phyloP scores from a whole-genome alignment of 2,797 vertebrate species.

The Halcyon leucocephala region DNA sequence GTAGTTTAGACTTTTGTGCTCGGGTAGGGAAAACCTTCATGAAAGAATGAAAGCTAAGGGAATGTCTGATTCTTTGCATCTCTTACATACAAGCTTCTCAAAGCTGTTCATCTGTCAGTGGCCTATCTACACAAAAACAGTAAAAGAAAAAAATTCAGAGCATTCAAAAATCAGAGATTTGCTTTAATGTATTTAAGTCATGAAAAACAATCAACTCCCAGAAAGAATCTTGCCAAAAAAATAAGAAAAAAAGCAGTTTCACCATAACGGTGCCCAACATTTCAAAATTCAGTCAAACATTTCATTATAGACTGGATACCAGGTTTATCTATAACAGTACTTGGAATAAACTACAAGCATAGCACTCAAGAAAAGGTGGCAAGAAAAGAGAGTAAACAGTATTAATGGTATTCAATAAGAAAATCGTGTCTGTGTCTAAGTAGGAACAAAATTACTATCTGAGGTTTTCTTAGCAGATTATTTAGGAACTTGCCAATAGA shows the following conservation, averaged over 20 bases:
- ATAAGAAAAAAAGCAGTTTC: background rate
- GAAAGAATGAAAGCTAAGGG: background rate
- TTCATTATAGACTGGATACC: background rate
- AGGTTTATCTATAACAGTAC: background rate
- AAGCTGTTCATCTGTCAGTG: background rate
- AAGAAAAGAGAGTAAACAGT: slow-evolving; percentile 13
- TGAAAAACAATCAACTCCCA: background rate
- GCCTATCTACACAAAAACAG: background rate
- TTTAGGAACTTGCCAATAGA: slow-evolving; percentile 57
- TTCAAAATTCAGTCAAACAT: background rate
- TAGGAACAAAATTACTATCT: slow-evolving; percentile 44
- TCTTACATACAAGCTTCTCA: background rate
- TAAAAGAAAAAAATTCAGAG: background rate
- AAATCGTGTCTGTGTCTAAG: slow-evolving; percentile 45
- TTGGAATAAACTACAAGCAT: background rate
- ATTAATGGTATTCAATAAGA: slow-evolving; percentile 49
- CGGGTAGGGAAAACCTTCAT: background rate
- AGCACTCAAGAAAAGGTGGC: background rate
- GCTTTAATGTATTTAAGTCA: background rate
- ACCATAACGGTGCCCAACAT: background rate
- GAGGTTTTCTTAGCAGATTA: slow-evolving; percentile 50
- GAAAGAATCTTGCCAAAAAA: background rate
- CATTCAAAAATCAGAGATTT: background rate
- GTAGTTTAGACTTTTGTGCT: background rate
- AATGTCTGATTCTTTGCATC: background rate